A percentile compares a stretch with the other conserved stretches of the same genome.
Conservation (phyloP, 2,113 vertebrate genomes). For the Charadrius vociferus region DNA sequence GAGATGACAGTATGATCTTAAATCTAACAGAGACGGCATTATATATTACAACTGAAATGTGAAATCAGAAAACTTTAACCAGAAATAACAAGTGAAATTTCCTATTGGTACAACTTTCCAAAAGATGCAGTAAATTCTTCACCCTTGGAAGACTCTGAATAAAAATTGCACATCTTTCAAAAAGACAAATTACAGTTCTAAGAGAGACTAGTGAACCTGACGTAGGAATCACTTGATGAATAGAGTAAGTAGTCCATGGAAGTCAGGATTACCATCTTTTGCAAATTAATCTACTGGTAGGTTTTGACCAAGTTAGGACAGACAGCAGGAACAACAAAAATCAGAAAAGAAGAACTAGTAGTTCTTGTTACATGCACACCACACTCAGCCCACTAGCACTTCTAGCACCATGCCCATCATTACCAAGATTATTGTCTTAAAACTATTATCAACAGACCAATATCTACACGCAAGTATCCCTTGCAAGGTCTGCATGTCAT, state of each 20-base stretch:
- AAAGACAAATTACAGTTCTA: background rate
- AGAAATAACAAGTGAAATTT: background rate
- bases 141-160: background rate
- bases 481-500: background rate
- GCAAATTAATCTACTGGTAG: background rate
- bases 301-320: background rate
- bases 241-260: background rate
- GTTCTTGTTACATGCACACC: background rate
- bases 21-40: background rate
- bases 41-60: background rate
- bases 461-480: background rate
- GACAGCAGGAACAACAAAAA: background rate
- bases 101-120: background rate
- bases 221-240: background rate
- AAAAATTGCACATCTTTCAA: background rate
- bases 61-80: background rate
- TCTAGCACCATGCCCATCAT: background rate
- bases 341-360: background rate
- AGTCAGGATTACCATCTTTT: background rate
- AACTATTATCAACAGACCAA: background rate
- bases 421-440: background rate
- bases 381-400: background rate
- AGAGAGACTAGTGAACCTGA: background rate
- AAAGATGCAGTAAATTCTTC: background rate
- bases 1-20: background rate